phyloP scores from a whole-genome alignment of 1,140 invertebrate genomes.

The Monochamus saltuarius region DNA sequence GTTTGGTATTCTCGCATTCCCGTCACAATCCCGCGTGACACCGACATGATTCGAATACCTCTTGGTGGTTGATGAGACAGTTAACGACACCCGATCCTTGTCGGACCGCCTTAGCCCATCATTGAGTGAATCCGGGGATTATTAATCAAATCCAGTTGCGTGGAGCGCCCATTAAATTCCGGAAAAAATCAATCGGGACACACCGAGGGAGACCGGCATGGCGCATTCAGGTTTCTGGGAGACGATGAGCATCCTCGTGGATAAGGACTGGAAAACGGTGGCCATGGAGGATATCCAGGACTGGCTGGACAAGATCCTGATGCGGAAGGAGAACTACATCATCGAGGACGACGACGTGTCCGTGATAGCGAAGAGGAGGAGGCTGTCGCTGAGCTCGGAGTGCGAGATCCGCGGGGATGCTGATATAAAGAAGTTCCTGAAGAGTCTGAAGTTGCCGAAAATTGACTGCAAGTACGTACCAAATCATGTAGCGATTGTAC shows the following conservation, averaged over 20 bases:
- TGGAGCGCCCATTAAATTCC: no score
- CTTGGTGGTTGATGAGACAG: no score
- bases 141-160: no score
- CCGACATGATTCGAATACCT: no score
- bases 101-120: no score
- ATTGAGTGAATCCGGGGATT: no score
- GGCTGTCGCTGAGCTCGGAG: background rate
- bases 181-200: no score
- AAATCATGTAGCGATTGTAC: no score
- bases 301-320: conserved; percentile 8
- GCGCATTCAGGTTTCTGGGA: conserved; percentile 5
- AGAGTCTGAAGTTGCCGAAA: conserved; percentile 2
- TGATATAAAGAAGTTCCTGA: conserved; percentile 7
- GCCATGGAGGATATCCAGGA: conserved; percentile 4
- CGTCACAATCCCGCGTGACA: no score
- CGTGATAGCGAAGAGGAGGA: conserved; percentile 1
- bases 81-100: no score
- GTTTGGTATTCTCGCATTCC: no score
- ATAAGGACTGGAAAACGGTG: background rate
- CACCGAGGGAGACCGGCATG: background rate
- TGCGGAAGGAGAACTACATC: background rate
- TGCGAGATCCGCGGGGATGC: background rate
- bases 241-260: conserved; percentile 12
- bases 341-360: background rate
- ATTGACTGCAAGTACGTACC: conserved; percentile 12